Evolutionary conservation across 2,888 invertebrate species (phyloP).

Genomic region (Leptura quadrifasciata): DNA sequence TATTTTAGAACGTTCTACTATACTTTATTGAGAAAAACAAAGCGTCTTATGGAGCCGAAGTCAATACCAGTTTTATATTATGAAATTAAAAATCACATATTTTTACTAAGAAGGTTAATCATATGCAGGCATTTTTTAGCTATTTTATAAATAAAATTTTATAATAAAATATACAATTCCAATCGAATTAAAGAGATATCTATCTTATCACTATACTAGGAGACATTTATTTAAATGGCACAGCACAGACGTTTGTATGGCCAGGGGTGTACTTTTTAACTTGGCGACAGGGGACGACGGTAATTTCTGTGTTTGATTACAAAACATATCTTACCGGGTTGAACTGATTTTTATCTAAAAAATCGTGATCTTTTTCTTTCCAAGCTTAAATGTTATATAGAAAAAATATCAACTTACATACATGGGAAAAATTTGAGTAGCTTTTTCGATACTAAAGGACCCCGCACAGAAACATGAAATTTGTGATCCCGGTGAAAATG

Average conservation of each 20-base stretch:
- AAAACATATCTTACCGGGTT: too few relatives aligned
- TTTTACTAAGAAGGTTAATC: conserved; percentile 39
- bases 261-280: not conserved
- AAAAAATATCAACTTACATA: too few relatives aligned
- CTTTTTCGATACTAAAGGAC: too few relatives aligned
- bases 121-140: conserved; percentile 33
- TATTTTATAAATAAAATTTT: conserved; percentile 1
- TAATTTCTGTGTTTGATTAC: too few relatives aligned
- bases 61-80: conserved; percentile 36
- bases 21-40: not conserved
- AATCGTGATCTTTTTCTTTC: too few relatives aligned
- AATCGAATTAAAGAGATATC: not conserved
- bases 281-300: not conserved
- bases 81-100: conserved; percentile 34
- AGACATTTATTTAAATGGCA: not conserved
- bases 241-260: not conserved
- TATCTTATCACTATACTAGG: not conserved
- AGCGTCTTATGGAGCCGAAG: not conserved
- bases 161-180: conserved; percentile 17
- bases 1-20: conserved; percentile 43
- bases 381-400: too few relatives aligned
- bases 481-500: too few relatives aligned
- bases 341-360: too few relatives aligned
- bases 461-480: too few relatives aligned
- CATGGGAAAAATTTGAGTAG: too few relatives aligned